Percentiles rank a stretch among this genome's conserved stretches.
Conservation (phyloP, 2,888 invertebrate genomes). For the Sphecodes monilicornis region DNA sequence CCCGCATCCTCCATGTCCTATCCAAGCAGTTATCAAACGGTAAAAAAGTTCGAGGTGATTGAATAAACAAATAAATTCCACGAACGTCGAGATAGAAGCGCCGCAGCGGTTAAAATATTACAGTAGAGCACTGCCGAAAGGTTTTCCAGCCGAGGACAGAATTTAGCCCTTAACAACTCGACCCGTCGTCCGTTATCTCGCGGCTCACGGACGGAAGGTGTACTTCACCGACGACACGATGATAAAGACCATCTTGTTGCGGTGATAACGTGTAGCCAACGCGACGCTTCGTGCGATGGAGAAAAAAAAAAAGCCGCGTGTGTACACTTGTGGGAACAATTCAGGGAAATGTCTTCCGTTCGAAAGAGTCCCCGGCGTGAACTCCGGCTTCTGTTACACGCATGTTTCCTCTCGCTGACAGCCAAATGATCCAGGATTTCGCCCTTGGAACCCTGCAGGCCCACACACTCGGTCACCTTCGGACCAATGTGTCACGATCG, state of each 20-base stretch:
- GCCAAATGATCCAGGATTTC: conserved; percentile 57
- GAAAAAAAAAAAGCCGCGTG: conserved; percentile 30
- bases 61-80: conserved; percentile 16
- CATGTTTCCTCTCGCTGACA: conserved; percentile 64
- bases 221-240: conserved; percentile 17
- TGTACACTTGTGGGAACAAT: conserved; percentile 55
- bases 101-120: not conserved
- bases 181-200: conserved; percentile 37
- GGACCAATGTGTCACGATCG: conserved; percentile 12
- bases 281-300: not conserved
- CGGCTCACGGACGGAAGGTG: conserved; percentile 25
- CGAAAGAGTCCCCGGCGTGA: conserved; percentile 10
- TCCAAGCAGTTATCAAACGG: not conserved
- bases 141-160: not conserved
- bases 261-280: conserved; percentile 36
- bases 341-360: conserved; percentile 60
- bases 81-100: conserved; percentile 6
- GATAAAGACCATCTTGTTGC: conserved; percentile 34
- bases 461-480: conserved; percentile 43
- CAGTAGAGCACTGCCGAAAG: not conserved
- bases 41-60: not conserved
- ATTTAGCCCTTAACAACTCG: conserved; percentile 38
- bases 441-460: conserved; percentile 38
- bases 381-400: conserved; percentile 49
- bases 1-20: not conserved